phyloP scores from a whole-genome alignment of 2,888 invertebrate species.

The Cybosia mesomella region DNA sequence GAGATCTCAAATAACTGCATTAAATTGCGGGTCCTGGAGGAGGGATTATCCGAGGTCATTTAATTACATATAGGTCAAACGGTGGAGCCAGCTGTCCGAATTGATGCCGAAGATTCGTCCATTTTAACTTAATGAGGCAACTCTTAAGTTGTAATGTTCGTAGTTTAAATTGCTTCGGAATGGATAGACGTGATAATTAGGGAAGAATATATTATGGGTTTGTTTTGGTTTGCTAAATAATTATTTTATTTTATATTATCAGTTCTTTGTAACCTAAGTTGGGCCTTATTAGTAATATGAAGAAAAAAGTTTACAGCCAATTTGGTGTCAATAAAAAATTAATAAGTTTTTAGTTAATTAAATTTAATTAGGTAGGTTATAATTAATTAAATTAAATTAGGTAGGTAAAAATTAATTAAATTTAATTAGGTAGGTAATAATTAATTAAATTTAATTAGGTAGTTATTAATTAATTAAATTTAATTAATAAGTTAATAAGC shows the following conservation, averaged over 20 bases:
- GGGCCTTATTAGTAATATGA: too few relatives aligned
- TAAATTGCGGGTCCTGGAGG: slow-evolving; percentile 40
- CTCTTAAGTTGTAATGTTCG: slow-evolving; percentile 37
- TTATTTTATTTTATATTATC: not conserved
- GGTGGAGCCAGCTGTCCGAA: slow-evolving; percentile 45
- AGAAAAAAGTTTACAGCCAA: too few relatives aligned
- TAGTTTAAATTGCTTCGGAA: slow-evolving; percentile 18
- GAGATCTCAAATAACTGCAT: slow-evolving; percentile 55
- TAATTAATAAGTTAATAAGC: too few relatives aligned
- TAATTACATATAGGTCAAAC: slow-evolving; percentile 56
- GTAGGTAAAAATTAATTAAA: too few relatives aligned
- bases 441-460: too few relatives aligned
- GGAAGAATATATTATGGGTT: not conserved
- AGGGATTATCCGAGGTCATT: slow-evolving; percentile 54
- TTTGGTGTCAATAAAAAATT: too few relatives aligned
- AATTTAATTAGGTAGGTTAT: too few relatives aligned
- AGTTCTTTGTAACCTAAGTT: not conserved
- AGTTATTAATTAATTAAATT: too few relatives aligned
- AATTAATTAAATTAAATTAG: too few relatives aligned
- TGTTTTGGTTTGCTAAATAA: not conserved
- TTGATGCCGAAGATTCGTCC: slow-evolving; percentile 40
- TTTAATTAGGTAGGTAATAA: too few relatives aligned
- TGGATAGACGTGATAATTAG: not conserved
- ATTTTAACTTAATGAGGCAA: slow-evolving; percentile 46
- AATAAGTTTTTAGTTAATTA: too few relatives aligned